Evolutionary conservation across 1,140 invertebrate genomes (phyloP), one percentile per base, ranked within the genome.

Genomic region (Drosophila tsacasi): DNA sequence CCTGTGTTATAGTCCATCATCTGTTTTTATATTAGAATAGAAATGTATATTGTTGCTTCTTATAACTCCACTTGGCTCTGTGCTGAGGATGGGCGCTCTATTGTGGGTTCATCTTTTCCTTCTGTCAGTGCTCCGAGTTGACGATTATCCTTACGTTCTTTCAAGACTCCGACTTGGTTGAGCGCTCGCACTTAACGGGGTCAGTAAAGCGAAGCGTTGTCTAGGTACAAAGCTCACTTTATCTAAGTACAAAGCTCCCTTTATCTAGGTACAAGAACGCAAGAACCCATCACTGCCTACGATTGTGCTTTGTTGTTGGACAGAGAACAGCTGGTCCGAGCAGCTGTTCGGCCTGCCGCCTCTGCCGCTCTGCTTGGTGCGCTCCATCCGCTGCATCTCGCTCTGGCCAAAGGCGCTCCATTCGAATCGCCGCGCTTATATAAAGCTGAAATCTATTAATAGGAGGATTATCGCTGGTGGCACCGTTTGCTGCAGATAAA

Each of bases 391-490:
- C 8, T 15, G 27, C 15, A 6, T 60, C 44, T 50, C 39, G 17
- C 64, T 58, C 52, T 37, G 17, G 25, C 21, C 44, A 17, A 17
- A 19, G 68, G 71, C 23, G 67, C 54, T 21, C 15, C 23, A 32
- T 61, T 73, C 23, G 23, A 72, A 73, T n/a, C 27, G 67, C 10
- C n/a, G 61, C 8, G n/a, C 54, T 73, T 74, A 73, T 61, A 52
- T 73, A 73, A 73, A 40, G n/a, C 6, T 1, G 1, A 17, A 17
- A 10, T 25, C 23, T 52, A 52, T 42, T 73, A 73, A 72, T 49
- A 46, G 10, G 17, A 15, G 21, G 19, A 39, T 39, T 39, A 57
- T 57, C 37, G 54, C 21, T 19, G 23, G 44, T 69, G 23, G 13
- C 15, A 13, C 13, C 2, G 7, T n/a, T 17, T 32, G 9, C 32